phyloP scores from a whole-genome alignment of 2,888 invertebrate species.

The Caenorhabditis angaria region DNA sequence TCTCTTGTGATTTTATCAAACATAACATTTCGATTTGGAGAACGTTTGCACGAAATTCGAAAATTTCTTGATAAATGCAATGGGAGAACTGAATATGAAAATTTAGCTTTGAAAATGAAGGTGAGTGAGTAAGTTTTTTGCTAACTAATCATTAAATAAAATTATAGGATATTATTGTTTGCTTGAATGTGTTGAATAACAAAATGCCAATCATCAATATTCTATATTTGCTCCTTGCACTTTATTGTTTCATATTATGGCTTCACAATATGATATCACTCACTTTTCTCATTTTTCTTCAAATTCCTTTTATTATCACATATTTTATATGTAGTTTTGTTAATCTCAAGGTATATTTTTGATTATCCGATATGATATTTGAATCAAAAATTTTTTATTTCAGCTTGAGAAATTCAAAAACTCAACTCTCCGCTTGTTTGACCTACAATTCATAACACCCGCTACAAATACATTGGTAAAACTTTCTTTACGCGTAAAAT shows the following conservation, averaged over 20 bases:
- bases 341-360: conserved; percentile 14
- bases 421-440: conserved; percentile 40
- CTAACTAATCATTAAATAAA: too few species aligned
- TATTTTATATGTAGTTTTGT: conserved; percentile 21
- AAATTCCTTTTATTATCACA: conserved; percentile 17
- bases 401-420: conserved; percentile 28
- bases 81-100: conserved; percentile 37
- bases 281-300: conserved; percentile 13
- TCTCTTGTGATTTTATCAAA: conserved; percentile 31
- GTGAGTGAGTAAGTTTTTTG: conserved; percentile 10
- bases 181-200: conserved; percentile 10
- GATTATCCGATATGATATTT: too few species aligned
- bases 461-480: conserved; percentile 35
- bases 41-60: conserved; percentile 16
- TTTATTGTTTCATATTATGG: conserved; percentile 22
- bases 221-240: conserved; percentile 9
- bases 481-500: conserved; percentile 1
- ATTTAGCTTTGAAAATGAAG: conserved; percentile 37
- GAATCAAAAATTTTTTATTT: background rate
- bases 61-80: conserved; percentile 34
- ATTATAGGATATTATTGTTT: conserved; percentile 28
- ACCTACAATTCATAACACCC: conserved; percentile 43
- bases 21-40: conserved; percentile 22
- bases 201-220: conserved; percentile 21
- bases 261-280: conserved; percentile 23